Evolutionary conservation across 2,113 vertebrate species (phyloP), one percentile per base, ranked within the genome.

Genomic region (Toxotes chatareus): DNA sequence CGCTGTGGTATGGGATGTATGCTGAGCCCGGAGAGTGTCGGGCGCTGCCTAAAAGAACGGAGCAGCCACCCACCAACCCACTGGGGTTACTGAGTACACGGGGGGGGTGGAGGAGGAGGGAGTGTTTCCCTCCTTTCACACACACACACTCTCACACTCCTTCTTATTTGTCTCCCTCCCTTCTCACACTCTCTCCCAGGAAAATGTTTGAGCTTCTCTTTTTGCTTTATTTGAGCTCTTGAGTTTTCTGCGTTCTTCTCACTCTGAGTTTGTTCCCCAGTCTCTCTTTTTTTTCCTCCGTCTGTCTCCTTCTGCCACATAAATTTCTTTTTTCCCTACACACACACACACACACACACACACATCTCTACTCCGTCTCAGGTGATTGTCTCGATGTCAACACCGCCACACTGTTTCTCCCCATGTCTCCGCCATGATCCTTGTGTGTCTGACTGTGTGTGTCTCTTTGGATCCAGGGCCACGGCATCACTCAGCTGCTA

Each of bases 1-100:
- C 40, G 47, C 81, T 71, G 86, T 79, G 91, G 91, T 90, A 87
- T 91, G 90, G 88, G 90, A 90, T 88, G 91, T 78, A 90, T 89
- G 87, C 85, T 4, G 88, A 84, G 66, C 72, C 69, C 60, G 0
- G 79, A 38, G 84, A 65, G 53, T 31, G 38, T 65, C 21, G 56
- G 71, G 77, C 46, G 34, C 84, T 74, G 79, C 88, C 76, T 73
- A 76, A 79, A 88, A 86, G 86, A 86, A 46, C 67, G 57, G 42
- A 55, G 84, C 75, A 87, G 85, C 89, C 88, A 87, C 86, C 86
- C 87, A 90, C 91, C 75, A 80, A 82, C 82, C 60, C 23, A 51
- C 44, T 7, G 86, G 80, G 93, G 93, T 94, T 86, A 93, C 77
- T 83, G 92, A 90, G 93, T 93, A 79, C 91, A 90, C 42, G 21